Conservation (phyloP, 2,888 invertebrate genomes). For the Steinernema hermaphroditum region DNA sequence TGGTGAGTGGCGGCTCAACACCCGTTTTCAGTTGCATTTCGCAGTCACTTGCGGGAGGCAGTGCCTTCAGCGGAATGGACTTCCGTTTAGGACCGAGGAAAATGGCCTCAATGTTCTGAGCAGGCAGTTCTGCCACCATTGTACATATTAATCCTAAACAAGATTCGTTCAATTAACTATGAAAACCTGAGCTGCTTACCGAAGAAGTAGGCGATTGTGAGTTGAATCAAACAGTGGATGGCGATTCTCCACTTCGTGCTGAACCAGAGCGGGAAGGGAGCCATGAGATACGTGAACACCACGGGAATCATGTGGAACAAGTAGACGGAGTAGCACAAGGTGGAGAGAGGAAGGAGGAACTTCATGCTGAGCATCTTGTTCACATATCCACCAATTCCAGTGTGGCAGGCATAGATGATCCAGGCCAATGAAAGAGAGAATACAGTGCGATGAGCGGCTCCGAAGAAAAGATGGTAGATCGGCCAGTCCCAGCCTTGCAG, state of each 20-base stretch:
- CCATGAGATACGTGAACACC: slow-evolving; percentile 63
- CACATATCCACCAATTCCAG: slow-evolving; percentile 64
- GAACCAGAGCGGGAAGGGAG: slow-evolving; percentile 62
- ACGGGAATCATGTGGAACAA: slow-evolving; percentile 67
- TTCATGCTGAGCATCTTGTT: slow-evolving; percentile 60
- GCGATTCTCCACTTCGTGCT: slow-evolving; percentile 55
- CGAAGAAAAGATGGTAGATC: slow-evolving; percentile 63
- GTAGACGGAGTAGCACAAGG: slow-evolving; percentile 65
- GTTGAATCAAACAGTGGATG: slow-evolving; percentile 61
- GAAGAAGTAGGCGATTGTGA: slow-evolving; percentile 55
- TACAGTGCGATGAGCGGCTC: slow-evolving; percentile 63
- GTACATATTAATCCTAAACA: slow-evolving; percentile 57
- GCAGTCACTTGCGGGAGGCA: slow-evolving; percentile 53
- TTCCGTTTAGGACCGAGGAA: slow-evolving; percentile 27
- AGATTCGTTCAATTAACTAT: slow-evolving; percentile 34
- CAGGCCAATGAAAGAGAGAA: slow-evolving; percentile 65
- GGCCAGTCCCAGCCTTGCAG: slow-evolving; percentile 64
- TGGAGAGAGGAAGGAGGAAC: slow-evolving; percentile 63
- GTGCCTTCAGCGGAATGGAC: slow-evolving; percentile 55
- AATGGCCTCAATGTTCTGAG: slow-evolving; percentile 63
- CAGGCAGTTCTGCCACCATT: slow-evolving; percentile 61
- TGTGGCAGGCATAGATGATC: slow-evolving; percentile 67
- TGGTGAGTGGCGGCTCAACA: slow-evolving; percentile 19
- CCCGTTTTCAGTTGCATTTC: slow-evolving; percentile 56
- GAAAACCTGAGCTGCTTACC: slow-evolving; percentile 34